Evolutionary conservation across 2,888 invertebrate species (phyloP), one percentile per base, ranked within the genome.

Genomic region (Philereme transversata): DNA sequence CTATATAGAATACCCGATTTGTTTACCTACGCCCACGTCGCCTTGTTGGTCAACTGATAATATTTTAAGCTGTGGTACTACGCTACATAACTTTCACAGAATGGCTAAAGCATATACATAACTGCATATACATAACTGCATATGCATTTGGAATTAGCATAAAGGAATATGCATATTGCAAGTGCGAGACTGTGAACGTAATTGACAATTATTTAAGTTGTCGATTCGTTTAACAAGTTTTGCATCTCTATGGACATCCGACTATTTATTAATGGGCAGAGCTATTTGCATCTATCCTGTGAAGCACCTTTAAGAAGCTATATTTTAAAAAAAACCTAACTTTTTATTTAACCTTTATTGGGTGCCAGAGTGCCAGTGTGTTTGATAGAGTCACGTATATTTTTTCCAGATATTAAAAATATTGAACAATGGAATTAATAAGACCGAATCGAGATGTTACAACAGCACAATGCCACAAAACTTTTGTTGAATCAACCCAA

Each of bases 131-230:
- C 71, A 76, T 76, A 44, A 46, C 59, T 76, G 70, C 67, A 71
- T 70, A 68, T 70, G 66, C 64, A 66, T 67, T 69, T 64, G n/a
- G 69, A 80, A 90, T 89, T 89, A 84, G 80, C 90, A 89, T 90
- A 83, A 59, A 56, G 81, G 82, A 81, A 86, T 87, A 82, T 67
- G 64, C 70, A 68, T 53, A 73, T 67, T 71, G 65, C 71, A 71
- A 73, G 72, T 71, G 71, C 71, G 70, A 64, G 68, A 68, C 66
- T 65, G 59, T 65, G 53, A 64, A 60, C 64, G 65, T 76, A 74
- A 73, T 73, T 74, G 70, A 73, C 70, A 75, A 70, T 73, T 70
- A 65, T 65, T 56, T 67, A 64, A 51, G 55, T 56, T 68, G 64
- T 58, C 56, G 60, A 63, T 60, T 58, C 54, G 8, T 50, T 54